Evolutionary conservation across 1,140 invertebrate genomes (phyloP).

Genomic region (Phocides pigmalion): DNA sequence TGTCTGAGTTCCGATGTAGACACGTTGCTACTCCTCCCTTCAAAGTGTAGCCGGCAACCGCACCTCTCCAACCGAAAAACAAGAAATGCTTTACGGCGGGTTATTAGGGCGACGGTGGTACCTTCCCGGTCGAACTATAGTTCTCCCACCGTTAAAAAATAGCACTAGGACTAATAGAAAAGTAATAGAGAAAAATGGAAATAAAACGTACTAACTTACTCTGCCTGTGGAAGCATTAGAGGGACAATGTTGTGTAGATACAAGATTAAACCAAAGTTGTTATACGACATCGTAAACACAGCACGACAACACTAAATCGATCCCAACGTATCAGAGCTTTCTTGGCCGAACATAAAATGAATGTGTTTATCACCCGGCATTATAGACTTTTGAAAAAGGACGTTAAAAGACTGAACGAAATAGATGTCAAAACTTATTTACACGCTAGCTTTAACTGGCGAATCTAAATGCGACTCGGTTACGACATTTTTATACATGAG

Average conservation of each 20-base stretch:
- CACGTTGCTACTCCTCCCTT: too few relatives aligned
- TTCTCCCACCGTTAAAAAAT: too few relatives aligned
- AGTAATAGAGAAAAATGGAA: too few relatives aligned
- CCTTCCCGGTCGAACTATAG: too few relatives aligned
- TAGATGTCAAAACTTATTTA: constrained; percentile 52
- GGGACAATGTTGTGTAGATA: not conserved
- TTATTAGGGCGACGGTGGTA: too few relatives aligned
- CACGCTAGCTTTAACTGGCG: not conserved
- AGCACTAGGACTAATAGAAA: not conserved
- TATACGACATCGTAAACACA: constrained; percentile 30
- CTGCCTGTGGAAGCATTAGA: not conserved
- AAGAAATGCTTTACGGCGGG: too few relatives aligned
- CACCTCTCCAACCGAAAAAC: too few relatives aligned
- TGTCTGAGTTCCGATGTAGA: too few relatives aligned
- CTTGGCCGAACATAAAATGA: constrained; percentile 53
- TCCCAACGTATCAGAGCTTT: constrained; percentile 49
- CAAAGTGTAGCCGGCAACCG: too few relatives aligned
- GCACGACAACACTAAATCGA: not conserved
- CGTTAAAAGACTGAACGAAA: constrained; percentile 51
- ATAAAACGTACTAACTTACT: not conserved
- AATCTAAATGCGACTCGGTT: not conserved
- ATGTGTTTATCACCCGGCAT: constrained; percentile 47
- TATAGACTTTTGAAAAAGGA: constrained; percentile 56
- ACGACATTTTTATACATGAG: not conserved
- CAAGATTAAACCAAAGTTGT: constrained; percentile 34